Evolutionary conservation across 35 echinoderm and acorn worm genomes (phyloP).

Genomic region (Holothuria glaberrima): DNA sequence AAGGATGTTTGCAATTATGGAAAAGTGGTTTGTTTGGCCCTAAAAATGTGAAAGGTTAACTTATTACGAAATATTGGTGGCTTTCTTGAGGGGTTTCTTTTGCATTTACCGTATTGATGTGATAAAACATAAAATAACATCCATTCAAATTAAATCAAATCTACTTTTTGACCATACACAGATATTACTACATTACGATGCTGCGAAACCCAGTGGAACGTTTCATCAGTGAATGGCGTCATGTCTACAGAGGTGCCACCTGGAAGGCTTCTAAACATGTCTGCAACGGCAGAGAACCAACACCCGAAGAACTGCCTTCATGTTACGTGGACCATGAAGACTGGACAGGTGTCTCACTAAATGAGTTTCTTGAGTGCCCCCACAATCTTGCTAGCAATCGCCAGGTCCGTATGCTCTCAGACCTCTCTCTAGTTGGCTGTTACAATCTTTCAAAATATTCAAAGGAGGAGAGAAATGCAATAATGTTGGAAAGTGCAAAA

Average conservation of each 20-base stretch:
- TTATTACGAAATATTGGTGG: no score
- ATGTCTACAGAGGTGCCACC: slow-evolving; percentile 85
- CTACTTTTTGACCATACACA: slow-evolving; percentile 33
- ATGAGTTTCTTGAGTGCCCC: slow-evolving; percentile 84
- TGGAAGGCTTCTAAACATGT: slow-evolving; percentile 83
- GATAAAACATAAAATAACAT: no score
- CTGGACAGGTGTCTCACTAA: slow-evolving; percentile 76
- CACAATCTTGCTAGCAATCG: slow-evolving; percentile 89
- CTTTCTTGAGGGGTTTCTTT: no score
- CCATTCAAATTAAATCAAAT: no score
- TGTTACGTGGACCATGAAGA: slow-evolving; percentile 64
- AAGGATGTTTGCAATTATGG: no score
- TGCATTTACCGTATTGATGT: no score
- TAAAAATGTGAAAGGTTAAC: no score
- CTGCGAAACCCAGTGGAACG: slow-evolving; percentile 77
- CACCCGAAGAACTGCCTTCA: slow-evolving; percentile 59
- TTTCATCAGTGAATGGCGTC: slow-evolving; percentile 93
- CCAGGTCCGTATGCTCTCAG: slow-evolving; percentile 92
- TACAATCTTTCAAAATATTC: slow-evolving; percentile 81
- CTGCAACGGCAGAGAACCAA: slow-evolving; percentile 73
- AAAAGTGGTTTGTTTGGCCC: no score
- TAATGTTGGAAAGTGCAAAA: slow-evolving; percentile 86
- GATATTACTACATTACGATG: slow-evolving; percentile 92
- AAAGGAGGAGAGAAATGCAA: slow-evolving; percentile 61
- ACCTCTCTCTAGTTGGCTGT: slow-evolving; percentile 81